Conservation (phyloP, 1,140 invertebrate genomes). For the Cataglyphis hispanica region DNA sequence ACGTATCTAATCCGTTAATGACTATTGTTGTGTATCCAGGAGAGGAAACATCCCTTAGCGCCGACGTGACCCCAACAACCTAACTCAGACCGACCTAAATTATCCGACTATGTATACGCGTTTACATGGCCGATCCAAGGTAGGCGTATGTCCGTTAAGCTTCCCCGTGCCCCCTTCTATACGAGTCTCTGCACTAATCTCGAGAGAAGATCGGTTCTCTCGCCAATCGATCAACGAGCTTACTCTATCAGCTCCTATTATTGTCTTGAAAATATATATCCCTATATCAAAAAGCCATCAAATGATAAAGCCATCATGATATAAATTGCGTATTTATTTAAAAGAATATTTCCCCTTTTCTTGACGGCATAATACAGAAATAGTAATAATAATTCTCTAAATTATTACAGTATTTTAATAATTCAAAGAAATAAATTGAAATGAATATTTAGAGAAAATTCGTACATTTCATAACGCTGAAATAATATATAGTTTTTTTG, state of each 20-base stretch:
- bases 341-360: no score
- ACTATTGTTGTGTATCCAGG: conserved; percentile 77
- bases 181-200: conserved; percentile 60
- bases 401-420: no score
- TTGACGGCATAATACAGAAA: neutral
- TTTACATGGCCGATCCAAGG: conserved; percentile 39
- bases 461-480: no score
- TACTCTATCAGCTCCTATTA: conserved; percentile 38
- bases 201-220: conserved; percentile 60
- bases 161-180: conserved; percentile 57
- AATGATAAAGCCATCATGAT: neutral
- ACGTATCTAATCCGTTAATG: conserved; percentile 76
- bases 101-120: conserved; percentile 68
- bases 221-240: conserved; percentile 67
- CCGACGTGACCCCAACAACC: conserved; percentile 60
- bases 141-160: conserved; percentile 75
- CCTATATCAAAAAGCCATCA: neutral
- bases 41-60: conserved; percentile 66
- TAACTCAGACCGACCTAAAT: conserved; percentile 76
- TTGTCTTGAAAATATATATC: conserved; percentile 10
- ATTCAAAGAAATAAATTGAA: no score
- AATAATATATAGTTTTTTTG: no score
- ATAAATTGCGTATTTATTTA: neutral
- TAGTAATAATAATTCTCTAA: neutral
- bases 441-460: no score